Evolutionary conservation across 92 coral and sea anemone species (phyloP).

Genomic region (Porites cylindrica): DNA sequence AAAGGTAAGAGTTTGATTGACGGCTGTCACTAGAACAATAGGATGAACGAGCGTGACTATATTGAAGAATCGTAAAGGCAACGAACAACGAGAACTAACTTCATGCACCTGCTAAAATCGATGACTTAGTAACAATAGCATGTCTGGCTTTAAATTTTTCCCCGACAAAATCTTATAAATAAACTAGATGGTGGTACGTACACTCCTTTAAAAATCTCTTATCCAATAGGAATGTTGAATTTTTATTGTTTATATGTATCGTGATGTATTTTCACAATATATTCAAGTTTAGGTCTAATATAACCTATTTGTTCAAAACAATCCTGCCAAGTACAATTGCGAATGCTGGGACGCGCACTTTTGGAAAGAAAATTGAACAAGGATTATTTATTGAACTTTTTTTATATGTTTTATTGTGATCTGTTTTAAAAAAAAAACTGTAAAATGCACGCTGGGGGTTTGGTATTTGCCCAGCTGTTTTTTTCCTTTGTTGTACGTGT

Average conservation of each 20-base stretch:
- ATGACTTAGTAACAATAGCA: background rate
- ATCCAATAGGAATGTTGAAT: background rate
- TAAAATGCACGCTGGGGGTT: background rate
- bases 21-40: conserved; percentile 45
- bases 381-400: background rate
- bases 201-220: background rate
- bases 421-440: too few species aligned
- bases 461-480: background rate
- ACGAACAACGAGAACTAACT: background rate
- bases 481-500: background rate
- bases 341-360: background rate
- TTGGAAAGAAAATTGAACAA: too few species aligned
- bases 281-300: background rate
- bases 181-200: conserved; percentile 6
- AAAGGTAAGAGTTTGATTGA: conserved; percentile 40
- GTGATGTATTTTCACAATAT: too few species aligned
- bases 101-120: background rate
- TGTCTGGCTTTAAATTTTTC: background rate
- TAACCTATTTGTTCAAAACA: background rate
- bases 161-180: background rate
- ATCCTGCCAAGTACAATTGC: background rate
- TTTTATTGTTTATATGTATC: background rate
- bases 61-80: background rate
- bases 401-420: too few species aligned
- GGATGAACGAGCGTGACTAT: background rate